Evolutionary conservation across 2,113 vertebrate genomes (phyloP).

Genomic region (Centropus bengalensis): DNA sequence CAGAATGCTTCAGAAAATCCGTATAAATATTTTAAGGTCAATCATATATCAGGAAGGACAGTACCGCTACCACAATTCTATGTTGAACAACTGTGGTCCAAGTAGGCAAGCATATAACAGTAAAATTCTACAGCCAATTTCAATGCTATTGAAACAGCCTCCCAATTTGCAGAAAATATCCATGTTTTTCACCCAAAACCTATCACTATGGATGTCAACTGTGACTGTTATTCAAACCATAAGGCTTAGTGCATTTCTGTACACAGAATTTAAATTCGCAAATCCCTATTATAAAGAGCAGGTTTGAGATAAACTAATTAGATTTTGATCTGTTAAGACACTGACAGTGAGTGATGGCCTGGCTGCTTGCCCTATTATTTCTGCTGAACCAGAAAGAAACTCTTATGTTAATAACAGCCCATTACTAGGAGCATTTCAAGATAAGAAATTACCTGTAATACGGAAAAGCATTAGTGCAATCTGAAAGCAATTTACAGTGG

Average conservation of each 20-base stretch:
- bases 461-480: neutral
- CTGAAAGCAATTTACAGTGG: neutral
- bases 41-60: neutral
- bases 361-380: conserved; percentile 24
- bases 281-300: neutral
- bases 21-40: neutral
- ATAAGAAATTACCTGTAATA: neutral
- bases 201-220: neutral
- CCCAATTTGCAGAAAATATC: neutral
- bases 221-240: neutral
- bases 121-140: neutral
- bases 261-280: conserved; percentile 2
- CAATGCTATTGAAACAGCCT: conserved; percentile 1
- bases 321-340: conserved; percentile 38
- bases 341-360: conserved; percentile 11
- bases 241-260: conserved; percentile 2
- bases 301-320: conserved; percentile 54
- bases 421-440: neutral
- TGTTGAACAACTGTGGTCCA: neutral
- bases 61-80: neutral
- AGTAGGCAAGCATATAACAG: neutral
- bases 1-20: neutral
- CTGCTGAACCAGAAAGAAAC: conserved; percentile 35
- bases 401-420: neutral
- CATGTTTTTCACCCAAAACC: neutral